Evolutionary conservation across 2,888 invertebrate genomes (phyloP).

Genomic region (Lepidochrysops patricia): DNA sequence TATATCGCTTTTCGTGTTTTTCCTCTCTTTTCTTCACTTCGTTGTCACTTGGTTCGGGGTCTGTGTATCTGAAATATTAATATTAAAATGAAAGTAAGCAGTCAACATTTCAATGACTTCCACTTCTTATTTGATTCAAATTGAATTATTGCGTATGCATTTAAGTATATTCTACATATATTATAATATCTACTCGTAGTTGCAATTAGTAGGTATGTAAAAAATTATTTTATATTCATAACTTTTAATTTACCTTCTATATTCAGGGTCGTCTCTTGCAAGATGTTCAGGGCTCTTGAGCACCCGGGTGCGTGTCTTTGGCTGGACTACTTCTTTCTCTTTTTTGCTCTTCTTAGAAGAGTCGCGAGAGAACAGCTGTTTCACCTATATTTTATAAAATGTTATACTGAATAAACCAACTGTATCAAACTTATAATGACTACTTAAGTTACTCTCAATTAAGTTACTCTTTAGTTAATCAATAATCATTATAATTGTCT

Average conservation of each 20-base stretch:
- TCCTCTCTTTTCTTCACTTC: constrained; percentile 47
- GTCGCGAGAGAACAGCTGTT: constrained; percentile 83
- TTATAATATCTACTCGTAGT: too few species aligned
- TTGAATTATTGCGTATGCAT: too few species aligned
- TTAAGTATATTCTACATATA: too few species aligned
- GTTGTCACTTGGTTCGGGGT: constrained; percentile 64
- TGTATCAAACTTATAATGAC: too few species aligned
- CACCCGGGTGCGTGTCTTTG: constrained; percentile 69
- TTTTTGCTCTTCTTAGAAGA: constrained; percentile 80
- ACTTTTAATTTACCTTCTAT: constrained; percentile 43
- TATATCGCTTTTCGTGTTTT: constrained; percentile 42
- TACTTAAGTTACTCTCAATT: too few species aligned
- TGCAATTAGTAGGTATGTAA: not conserved
- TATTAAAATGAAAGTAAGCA: too few species aligned
- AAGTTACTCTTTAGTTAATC: too few species aligned
- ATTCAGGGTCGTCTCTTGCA: constrained; percentile 60
- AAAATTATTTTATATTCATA: not conserved
- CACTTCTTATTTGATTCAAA: too few species aligned
- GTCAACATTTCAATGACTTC: too few species aligned
- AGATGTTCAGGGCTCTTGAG: constrained; percentile 74
- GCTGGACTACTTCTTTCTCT: constrained; percentile 73
- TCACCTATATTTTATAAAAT: constrained; percentile 63
- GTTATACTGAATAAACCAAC: constrained; percentile 4
- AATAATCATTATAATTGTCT: not conserved
- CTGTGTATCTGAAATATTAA: constrained; percentile 46